phyloP scores from a whole-genome alignment of 2,888 invertebrate species.

The Conchocele bisecta region DNA sequence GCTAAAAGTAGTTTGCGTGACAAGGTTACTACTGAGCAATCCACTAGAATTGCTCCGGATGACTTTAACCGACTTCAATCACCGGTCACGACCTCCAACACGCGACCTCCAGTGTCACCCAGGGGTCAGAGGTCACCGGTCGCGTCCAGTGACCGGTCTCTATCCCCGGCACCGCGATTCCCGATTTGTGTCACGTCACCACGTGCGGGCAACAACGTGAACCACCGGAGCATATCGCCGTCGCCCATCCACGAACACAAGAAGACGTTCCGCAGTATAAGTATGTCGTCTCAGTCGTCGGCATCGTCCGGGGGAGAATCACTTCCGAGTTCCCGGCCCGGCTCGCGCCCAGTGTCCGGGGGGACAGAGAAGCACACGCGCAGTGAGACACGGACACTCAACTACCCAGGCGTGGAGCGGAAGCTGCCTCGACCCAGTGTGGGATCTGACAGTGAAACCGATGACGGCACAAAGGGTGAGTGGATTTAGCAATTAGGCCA shows the following conservation, averaged over 20 bases:
- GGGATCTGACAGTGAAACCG: slow-evolving; percentile 65
- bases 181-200: slow-evolving; percentile 22
- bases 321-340: slow-evolving; percentile 33
- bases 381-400: slow-evolving; percentile 69
- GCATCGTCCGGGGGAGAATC: slow-evolving; percentile 61
- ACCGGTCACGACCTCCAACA: slow-evolving; percentile 15
- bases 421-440: slow-evolving; percentile 44
- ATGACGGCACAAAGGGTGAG: slow-evolving; percentile 48
- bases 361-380: slow-evolving; percentile 51
- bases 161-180: slow-evolving; percentile 2
- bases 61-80: not conserved
- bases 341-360: slow-evolving; percentile 37
- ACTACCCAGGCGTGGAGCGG: slow-evolving; percentile 50
- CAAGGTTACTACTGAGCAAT: not conserved
- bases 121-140: slow-evolving; percentile 49
- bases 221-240: slow-evolving; percentile 55
- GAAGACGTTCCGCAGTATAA: slow-evolving; percentile 67
- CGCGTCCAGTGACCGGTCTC: slow-evolving; percentile 46
- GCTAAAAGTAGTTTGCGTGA: not conserved
- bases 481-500: too few relatives aligned
- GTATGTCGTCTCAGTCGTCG: slow-evolving; percentile 68
- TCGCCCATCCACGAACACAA: slow-evolving; percentile 52
- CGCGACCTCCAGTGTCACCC: slow-evolving; percentile 45
- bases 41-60: not conserved
- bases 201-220: slow-evolving; percentile 29